phyloP scores from a whole-genome alignment of 2,797 vertebrate species.

The Choloepus didactylus region DNA sequence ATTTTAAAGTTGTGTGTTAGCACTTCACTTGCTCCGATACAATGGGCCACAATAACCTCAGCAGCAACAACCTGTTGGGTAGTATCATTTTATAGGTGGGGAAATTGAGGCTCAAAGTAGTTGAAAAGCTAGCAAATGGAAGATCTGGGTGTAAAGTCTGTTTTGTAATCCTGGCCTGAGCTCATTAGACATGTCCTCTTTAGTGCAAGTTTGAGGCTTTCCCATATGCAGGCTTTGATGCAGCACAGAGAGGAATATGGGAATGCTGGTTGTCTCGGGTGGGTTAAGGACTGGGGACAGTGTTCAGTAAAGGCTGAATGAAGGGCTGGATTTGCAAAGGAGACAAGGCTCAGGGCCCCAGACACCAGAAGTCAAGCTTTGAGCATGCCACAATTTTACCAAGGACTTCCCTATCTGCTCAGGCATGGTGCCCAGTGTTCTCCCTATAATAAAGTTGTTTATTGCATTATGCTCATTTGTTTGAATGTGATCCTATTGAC shows the following conservation, averaged over 20 bases:
- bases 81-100: background rate
- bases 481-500: background rate
- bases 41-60: background rate
- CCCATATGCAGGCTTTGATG: background rate
- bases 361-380: background rate
- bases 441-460: background rate
- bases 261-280: background rate
- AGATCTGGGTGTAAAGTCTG: background rate
- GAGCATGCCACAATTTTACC: background rate
- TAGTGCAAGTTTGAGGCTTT: background rate
- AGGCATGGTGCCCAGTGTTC: background rate
- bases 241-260: background rate
- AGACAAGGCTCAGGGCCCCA: background rate
- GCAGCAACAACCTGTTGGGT: background rate
- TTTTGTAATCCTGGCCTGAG: background rate
- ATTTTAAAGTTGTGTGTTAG: background rate
- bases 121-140: background rate
- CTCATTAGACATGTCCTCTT: background rate
- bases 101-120: background rate
- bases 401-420: background rate
- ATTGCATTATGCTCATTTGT: background rate
- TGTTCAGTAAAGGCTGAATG: background rate
- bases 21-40: background rate
- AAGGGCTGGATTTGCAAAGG: background rate
- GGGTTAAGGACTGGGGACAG: background rate